Base-by-base conservation (phyloP, 35 echinoderm and acorn worm species). In the Acanthaster planci region DNA sequence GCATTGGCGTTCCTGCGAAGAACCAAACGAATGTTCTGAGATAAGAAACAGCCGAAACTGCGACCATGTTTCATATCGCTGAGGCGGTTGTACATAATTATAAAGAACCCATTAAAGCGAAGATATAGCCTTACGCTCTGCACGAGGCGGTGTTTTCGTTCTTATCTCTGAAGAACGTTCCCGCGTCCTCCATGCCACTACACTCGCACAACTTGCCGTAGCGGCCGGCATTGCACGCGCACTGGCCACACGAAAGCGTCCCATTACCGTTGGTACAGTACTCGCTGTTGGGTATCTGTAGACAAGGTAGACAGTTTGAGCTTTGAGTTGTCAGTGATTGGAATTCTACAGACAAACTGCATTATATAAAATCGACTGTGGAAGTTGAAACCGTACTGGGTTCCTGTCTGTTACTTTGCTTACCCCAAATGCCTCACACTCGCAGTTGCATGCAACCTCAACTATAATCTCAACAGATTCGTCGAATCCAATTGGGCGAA, bases 141-240 rank as follows among this genome's bases (percentile, higher is more conserved):
- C 87, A 89, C 19, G 80, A 64, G 1, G 57, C 83, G 7, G 51
- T 38, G 21, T 67, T 77, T 38, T 83, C 80, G 23, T 68, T 23
- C 60, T 68, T 68, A 34, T 68, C 60, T 8, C 60, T 68, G 60
- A 35, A 47, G 0, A 77, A 59, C 14, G 78, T 52, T 26, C 81
- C 81, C 52, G 47, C 31, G 80, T 68, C 92, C 18, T 82, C 91
- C 12, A 76, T 87, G 15, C 91, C 39, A 51, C 89, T 89, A 72
- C 95, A 98, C 67, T 98, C 95, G 60, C 95, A 98, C 12, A 47
- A 31, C 40, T 72, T 87, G 7, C 94, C 94, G 22, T 88, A 97
- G n/a, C 94, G 59, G 8, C 90, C 90, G 0, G 82, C 77, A 22
- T 93, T 76, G 82, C 94, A 97, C 2, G 26, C 56, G 77, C 94